Percentiles rank a stretch among this genome's conserved stretches.
These are phyloP conservation scores for Drosophila sp. DNA, from an alignment of 1,140 invertebrate species.

Conservation along the genomic window DNA sequence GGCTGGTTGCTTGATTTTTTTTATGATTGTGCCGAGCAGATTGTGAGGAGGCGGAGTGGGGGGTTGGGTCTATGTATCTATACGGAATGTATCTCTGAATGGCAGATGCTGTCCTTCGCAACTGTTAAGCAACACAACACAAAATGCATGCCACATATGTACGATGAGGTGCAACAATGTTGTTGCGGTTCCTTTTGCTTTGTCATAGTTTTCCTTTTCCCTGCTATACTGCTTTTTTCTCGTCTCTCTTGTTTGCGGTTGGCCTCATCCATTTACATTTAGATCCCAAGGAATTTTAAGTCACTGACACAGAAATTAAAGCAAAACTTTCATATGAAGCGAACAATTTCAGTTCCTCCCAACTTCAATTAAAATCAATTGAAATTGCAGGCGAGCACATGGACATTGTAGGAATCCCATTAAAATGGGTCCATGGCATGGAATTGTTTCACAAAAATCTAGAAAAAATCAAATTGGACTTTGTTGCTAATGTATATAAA, in stretches of 20 bases:
- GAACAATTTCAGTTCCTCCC: not conserved
- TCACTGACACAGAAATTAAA: conserved; percentile 12
- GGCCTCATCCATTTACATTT: conserved; percentile 16
- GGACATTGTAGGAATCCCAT: not conserved
- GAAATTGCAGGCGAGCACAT: not conserved
- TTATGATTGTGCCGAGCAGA: conserved; percentile 41
- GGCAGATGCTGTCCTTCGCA: conserved; percentile 31
- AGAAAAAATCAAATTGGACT: too few relatives aligned
- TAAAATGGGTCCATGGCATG: not conserved
- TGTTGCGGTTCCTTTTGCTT: conserved; percentile 33
- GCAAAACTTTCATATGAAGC: not conserved
- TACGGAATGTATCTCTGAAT: not conserved
- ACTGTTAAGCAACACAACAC: conserved; percentile 15
- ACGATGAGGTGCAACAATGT: conserved; percentile 37
- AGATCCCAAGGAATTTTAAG: conserved; percentile 3
- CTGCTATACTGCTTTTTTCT: not conserved
- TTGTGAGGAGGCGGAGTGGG: not conserved
- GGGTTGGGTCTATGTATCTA: not conserved
- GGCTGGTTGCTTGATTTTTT: conserved; percentile 47
- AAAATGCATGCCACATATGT: conserved; percentile 30
- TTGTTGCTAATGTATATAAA: too few relatives aligned
- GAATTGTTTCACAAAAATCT: too few relatives aligned
- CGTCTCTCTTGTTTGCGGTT: conserved; percentile 48
- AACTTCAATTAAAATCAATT: not conserved
- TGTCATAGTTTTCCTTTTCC: conserved; percentile 16